Evolutionary conservation across 1,140 invertebrate genomes (phyloP).

Genomic region (Odontomachus brunneus): DNA sequence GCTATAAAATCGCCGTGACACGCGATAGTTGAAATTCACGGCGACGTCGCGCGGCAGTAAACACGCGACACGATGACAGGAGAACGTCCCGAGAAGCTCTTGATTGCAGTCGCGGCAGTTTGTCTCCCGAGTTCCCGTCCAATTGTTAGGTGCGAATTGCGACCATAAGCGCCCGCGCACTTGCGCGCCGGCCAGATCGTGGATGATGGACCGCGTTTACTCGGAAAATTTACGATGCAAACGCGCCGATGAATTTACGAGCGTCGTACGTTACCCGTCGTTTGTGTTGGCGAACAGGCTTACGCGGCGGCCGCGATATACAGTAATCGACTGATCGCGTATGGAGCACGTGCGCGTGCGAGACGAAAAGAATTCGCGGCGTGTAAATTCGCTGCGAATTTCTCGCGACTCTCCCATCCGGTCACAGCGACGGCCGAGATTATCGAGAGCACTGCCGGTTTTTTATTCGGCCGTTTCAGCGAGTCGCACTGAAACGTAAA

Average conservation of each 20-base stretch:
- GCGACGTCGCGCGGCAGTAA: slow-evolving; percentile 9
- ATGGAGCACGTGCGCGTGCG: slow-evolving; percentile 36
- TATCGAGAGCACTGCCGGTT: too few relatives aligned
- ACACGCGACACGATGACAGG: slow-evolving; percentile 27
- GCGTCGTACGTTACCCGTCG: slow-evolving; percentile 60
- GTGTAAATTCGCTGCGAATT: slow-evolving; percentile 12
- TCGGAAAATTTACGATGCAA: slow-evolving; percentile 76
- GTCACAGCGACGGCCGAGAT: too few relatives aligned
- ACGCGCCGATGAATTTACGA: slow-evolving; percentile 75
- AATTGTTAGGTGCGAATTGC: slow-evolving; percentile 58
- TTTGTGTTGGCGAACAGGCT: slow-evolving; percentile 68
- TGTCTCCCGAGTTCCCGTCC: slow-evolving; percentile 48
- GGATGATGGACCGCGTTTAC: slow-evolving; percentile 66
- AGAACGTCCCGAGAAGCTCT: slow-evolving; percentile 39
- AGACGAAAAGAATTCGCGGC: slow-evolving; percentile 20
- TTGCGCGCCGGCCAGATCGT: slow-evolving; percentile 13
- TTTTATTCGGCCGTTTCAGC: slow-evolving; percentile 4
- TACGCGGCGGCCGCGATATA: slow-evolving; percentile 12
- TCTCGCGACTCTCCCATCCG: neutral
- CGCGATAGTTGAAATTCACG: neutral
- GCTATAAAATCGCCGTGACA: neutral
- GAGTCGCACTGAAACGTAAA: too few relatives aligned
- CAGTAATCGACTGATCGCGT: slow-evolving; percentile 49
- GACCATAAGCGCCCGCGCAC: slow-evolving; percentile 46
- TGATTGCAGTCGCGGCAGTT: slow-evolving; percentile 47